Base-by-base conservation (phyloP, 35 echinoderm and acorn worm species). In the Apostichopus parvimensis region DNA sequence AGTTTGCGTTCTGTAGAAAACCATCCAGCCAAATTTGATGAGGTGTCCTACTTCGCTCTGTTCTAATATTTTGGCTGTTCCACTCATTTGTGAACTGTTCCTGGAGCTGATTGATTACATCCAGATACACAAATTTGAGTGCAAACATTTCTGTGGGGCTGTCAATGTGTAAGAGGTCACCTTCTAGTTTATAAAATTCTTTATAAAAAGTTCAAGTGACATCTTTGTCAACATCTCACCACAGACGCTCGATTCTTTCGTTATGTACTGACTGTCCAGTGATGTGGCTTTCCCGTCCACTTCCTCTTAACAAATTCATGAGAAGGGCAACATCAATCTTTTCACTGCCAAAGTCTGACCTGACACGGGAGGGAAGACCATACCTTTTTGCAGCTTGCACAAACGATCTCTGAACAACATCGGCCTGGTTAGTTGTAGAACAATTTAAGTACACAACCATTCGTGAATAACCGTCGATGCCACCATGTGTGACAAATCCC, bases 381-480 rank as follows among this genome's bases (percentile, higher is more conserved):
- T 52, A 93, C 8, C 34, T 20, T 6, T 71, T 68, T 17, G 58
- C 68, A 54, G 85, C 92, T 56, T 57, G 53, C 73, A 79, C 54
- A 93, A 93, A 76, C 88, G 54, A 86, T 89, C 17, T 77, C 8
- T 73, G 9, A 88, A 79, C 82, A 34, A 45, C 58, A 52, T 90
- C 23, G 10, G 92, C 92, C 22, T 79, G 77, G 77, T 79, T 94
- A 73, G 82, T 86, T 6, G 45, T 64, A 23, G 72, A 66, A 20
- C 77, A 91, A 14, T 79, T 91, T 24, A 94, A 54, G 65, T 91
- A 94, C 6, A 87, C 24, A 28, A 91, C 77, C 14, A 55, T 57
- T 61, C 93, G 56, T 25, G 78, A 85, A 24, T 54, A 91, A 15
- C 93, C 93, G 78, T 94, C 93, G 23, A 94, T 92, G 7, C 89